Evolutionary conservation across 2,888 invertebrate species (phyloP).

Genomic region (Pristionchus entomophagus): DNA sequence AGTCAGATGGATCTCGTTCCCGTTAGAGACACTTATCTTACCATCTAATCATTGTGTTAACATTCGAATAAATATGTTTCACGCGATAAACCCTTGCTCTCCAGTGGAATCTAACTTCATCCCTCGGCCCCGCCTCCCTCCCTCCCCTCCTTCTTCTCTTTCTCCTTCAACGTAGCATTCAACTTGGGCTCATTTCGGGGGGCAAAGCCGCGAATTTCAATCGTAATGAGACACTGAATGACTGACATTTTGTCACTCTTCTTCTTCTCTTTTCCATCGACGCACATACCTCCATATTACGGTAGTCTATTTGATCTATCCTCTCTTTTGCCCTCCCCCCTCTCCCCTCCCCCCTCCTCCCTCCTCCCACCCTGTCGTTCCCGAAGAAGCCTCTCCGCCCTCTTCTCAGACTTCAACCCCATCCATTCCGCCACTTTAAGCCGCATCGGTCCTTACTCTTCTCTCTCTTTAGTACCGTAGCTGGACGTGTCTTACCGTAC

Average conservation of each 20-base stretch:
- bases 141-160: not conserved
- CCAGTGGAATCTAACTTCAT: not conserved
- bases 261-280: not conserved
- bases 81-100: not conserved
- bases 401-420: not conserved
- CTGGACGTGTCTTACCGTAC: not conserved
- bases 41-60: not conserved
- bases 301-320: not conserved
- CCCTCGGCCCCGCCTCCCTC: not conserved
- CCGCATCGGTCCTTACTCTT: not conserved
- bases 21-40: not conserved
- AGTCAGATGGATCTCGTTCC: not conserved
- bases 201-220: not conserved
- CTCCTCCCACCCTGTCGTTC: not conserved
- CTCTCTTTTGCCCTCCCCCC: not conserved
- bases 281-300: not conserved
- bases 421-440: not conserved
- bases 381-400: not conserved
- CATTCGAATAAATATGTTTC: not conserved
- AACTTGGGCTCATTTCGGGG: conserved; percentile 12
- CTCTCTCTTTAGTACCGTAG: not conserved
- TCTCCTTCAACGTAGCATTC: conserved; percentile 26
- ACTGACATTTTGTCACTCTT: conserved; percentile 43
- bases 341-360: not conserved
- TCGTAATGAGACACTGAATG: conserved; percentile 38